phyloP scores from a whole-genome alignment of 2,888 invertebrate species.

The Watsonalla binaria region DNA sequence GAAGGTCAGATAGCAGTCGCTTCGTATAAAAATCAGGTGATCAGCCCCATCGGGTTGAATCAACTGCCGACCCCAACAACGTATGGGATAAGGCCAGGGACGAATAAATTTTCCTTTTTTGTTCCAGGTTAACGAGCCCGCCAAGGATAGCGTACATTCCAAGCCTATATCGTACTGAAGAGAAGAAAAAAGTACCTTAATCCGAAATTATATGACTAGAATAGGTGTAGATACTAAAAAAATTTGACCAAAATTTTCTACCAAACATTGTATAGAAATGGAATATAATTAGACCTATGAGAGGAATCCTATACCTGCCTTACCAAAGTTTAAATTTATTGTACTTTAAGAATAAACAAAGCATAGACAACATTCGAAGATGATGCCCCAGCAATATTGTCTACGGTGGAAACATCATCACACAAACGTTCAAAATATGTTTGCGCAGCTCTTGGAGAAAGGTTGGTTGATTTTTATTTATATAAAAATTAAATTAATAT shows the following conservation, averaged over 20 bases:
- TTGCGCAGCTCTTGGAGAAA: constrained; percentile 89
- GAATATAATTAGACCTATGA: constrained; percentile 12
- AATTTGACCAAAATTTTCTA: constrained; percentile 49
- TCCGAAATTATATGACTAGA: constrained; percentile 19
- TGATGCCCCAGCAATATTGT: constrained; percentile 94
- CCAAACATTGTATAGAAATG: constrained; percentile 32
- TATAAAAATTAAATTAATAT: too few relatives aligned
- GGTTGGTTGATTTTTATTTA: constrained; percentile 36
- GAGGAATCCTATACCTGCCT: constrained; percentile 36
- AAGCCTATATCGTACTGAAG: constrained; percentile 14
- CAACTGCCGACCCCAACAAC: too few relatives aligned
- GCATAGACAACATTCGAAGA: constrained; percentile 31
- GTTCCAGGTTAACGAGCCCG: constrained; percentile 20
- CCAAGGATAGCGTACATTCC: constrained; percentile 44
- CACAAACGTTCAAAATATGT: constrained; percentile 93
- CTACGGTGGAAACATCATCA: constrained; percentile 96
- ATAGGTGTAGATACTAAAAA: constrained; percentile 12
- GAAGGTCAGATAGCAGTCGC: too few relatives aligned
- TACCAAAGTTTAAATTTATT: constrained; percentile 42
- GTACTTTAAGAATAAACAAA: constrained; percentile 9
- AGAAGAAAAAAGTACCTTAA: constrained; percentile 28
- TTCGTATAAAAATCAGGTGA: too few relatives aligned
- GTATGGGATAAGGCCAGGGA: too few relatives aligned
- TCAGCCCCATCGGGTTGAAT: too few relatives aligned
- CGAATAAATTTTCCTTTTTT: constrained; percentile 1